phyloP scores from a whole-genome alignment of 2,113 vertebrate genomes.

The Fregetta grallaria region DNA sequence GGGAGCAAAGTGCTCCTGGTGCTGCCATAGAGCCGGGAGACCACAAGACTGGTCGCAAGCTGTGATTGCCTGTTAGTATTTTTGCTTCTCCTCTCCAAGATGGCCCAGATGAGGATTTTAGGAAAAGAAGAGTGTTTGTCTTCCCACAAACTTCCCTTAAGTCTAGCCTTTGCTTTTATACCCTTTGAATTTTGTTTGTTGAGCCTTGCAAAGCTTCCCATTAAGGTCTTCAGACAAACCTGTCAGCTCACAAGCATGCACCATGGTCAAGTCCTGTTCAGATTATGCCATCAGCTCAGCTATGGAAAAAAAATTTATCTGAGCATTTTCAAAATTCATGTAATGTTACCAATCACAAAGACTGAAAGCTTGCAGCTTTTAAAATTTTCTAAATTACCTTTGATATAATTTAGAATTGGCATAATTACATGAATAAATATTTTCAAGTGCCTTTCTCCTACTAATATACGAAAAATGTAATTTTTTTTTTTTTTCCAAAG shows the following conservation, averaged over 20 bases:
- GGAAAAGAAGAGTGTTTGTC: not conserved
- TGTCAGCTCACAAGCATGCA: not conserved
- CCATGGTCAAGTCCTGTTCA: not conserved
- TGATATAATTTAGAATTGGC: not conserved
- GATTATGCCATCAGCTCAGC: not conserved
- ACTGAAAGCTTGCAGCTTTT: not conserved
- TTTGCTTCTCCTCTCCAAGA: not conserved
- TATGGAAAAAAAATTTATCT: not conserved
- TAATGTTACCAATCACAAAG: not conserved
- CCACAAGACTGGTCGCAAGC: not conserved
- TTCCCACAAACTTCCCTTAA: not conserved
- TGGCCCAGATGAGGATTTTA: not conserved
- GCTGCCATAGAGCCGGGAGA: not conserved
- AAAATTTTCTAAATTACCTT: not conserved
- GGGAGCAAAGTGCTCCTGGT: rapidly evolving
- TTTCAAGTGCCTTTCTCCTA: not conserved
- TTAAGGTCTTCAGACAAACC: not conserved
- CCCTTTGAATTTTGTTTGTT: not conserved
- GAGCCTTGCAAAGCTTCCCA: not conserved
- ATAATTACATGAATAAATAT: not conserved
- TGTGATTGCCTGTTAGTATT: not conserved
- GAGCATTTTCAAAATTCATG: not conserved
- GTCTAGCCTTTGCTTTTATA: not conserved
- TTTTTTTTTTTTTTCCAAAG: not conserved
- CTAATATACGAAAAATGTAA: not conserved